Evolutionary conservation across 2,888 invertebrate species (phyloP).

Genomic region (Aphidoletes aphidimyza): DNA sequence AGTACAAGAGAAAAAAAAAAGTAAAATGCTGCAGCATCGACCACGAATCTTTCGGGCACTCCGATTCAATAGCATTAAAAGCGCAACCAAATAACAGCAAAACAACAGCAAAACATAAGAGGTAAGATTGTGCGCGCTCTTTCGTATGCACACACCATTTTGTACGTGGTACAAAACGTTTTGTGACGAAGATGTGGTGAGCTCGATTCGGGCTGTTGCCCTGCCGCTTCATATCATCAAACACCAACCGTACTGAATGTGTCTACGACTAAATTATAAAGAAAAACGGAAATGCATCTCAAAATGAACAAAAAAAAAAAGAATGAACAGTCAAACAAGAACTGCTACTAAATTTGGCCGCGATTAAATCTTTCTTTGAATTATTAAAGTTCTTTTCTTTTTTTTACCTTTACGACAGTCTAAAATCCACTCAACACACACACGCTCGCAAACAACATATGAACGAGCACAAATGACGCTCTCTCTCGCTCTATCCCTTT

Average conservation of each 20-base stretch:
- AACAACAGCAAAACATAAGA: background rate
- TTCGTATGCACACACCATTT: background rate
- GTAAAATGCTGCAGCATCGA: background rate
- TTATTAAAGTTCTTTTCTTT: conserved; percentile 9
- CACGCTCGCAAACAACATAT: background rate
- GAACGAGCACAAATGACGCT: no score
- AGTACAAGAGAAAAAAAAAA: no score
- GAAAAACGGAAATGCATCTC: conserved; percentile 43
- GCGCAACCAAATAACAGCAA: background rate
- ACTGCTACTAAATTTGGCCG: conserved; percentile 10
- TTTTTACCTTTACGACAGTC: background rate
- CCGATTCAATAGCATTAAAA: background rate
- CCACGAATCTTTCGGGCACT: background rate
- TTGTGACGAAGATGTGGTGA: background rate
- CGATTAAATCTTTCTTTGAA: conserved; percentile 54
- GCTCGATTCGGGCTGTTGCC: conserved; percentile 12
- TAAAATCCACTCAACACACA: background rate
- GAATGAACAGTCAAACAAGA: background rate
- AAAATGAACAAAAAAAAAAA: background rate
- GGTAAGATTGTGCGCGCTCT: background rate
- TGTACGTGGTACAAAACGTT: background rate
- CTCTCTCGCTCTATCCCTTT: no score
- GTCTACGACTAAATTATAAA: conserved; percentile 54
- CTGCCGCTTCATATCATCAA: conserved; percentile 23
- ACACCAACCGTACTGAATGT: conserved; percentile 2